These are phyloP conservation scores for Suillia variegata DNA, from an alignment of 2,888 invertebrate species.

Conservation along the genomic window DNA sequence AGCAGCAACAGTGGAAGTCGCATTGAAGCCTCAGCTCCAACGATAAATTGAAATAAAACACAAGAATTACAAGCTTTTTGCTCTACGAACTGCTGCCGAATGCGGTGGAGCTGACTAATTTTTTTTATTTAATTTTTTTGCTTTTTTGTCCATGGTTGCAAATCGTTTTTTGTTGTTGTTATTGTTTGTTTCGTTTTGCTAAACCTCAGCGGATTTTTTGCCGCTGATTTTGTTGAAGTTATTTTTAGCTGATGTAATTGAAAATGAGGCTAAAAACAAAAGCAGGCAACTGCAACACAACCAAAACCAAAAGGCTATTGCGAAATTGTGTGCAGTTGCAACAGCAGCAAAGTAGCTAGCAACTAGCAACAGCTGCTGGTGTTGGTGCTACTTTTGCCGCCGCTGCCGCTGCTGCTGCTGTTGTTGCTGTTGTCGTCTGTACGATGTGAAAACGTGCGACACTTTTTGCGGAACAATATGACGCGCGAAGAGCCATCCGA, in stretches of 20 bases:
- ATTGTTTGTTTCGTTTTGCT: too few relatives aligned
- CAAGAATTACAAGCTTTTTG: background rate
- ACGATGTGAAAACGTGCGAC: too few relatives aligned
- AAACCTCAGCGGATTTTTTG: too few relatives aligned
- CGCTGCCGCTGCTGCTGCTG: background rate
- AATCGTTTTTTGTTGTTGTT: too few relatives aligned
- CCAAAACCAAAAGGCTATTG: background rate
- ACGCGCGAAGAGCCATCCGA: too few relatives aligned
- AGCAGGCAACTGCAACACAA: conserved; percentile 3
- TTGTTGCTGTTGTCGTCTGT: background rate
- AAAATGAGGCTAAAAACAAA: conserved; percentile 5
- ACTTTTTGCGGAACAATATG: too few relatives aligned
- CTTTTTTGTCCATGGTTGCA: too few relatives aligned
- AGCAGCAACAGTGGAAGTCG: background rate
- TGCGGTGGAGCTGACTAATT: too few relatives aligned
- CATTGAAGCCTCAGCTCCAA: background rate
- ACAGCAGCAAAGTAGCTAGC: background rate
- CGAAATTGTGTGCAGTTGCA: background rate
- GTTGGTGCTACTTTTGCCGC: too few relatives aligned
- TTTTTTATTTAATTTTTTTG: too few relatives aligned
- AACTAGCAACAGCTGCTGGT: background rate
- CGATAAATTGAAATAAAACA: background rate
- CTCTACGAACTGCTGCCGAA: conserved; percentile 4
- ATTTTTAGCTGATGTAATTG: conserved; percentile 6
- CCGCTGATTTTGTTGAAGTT: background rate